Evolutionary conservation across 2,888 invertebrate species (phyloP).

Genomic region (Lasioglossum marginatum): DNA sequence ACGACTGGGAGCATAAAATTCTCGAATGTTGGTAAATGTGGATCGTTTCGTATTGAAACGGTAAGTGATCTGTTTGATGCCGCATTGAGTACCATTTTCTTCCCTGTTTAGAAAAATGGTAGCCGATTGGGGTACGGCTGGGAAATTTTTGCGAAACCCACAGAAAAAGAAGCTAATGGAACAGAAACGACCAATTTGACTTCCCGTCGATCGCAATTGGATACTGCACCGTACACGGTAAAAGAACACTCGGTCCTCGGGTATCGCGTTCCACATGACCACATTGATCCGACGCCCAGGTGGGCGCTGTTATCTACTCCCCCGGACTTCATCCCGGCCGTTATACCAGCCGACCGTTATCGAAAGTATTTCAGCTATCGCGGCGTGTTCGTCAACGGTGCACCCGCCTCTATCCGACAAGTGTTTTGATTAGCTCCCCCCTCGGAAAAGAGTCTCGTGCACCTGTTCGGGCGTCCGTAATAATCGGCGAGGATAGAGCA

Average conservation of each 20-base stretch:
- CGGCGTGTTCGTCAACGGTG: background rate
- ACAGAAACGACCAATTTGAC: background rate
- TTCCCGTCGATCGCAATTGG: background rate
- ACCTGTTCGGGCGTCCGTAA: background rate
- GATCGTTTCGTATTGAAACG: background rate
- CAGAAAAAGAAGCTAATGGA: background rate
- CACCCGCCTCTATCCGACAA: background rate
- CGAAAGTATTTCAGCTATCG: constrained; percentile 26
- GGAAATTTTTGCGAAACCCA: background rate
- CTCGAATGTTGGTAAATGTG: no score
- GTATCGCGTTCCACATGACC: background rate
- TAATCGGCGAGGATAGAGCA: background rate
- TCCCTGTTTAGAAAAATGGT: background rate
- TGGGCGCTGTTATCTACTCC: constrained; percentile 14
- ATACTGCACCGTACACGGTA: background rate
- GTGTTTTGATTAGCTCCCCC: background rate
- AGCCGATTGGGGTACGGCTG: background rate
- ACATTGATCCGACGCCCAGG: background rate
- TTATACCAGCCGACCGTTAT: constrained; percentile 30
- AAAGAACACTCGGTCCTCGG: constrained; percentile 1
- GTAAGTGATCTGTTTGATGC: no score
- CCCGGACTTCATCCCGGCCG: constrained; percentile 9
- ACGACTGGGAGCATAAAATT: no score
- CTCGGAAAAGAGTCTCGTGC: background rate
- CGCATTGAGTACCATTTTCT: background rate